Base-by-base conservation (phyloP, 2,797 vertebrate species). In the Mormyrus hasselquistii region DNA sequence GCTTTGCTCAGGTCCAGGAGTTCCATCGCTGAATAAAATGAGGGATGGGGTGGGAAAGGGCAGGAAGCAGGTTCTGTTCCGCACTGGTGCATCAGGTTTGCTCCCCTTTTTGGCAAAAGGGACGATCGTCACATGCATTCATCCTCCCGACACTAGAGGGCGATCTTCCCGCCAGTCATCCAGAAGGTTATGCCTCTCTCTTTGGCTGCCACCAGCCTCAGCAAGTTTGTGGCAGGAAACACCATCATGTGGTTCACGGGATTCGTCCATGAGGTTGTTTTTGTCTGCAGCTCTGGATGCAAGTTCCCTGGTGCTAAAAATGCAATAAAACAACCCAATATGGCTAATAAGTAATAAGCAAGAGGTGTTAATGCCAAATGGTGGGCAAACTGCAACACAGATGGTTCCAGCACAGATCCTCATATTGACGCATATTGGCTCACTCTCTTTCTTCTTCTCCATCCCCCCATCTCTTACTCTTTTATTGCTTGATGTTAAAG, bases 291-390 rank as follows among this genome's bases (percentile, higher is more conserved):
- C 73, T 25, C 89, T 62, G 86, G 79, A 87, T 83, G 50, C 73
- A 83, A 82, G 86, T 53, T 88, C 73, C 89, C 41, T 50, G 69
- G 73, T 88, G 89, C 82, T 88, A 89, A 79, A 89, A 87, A 83
- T 89, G 86, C 86, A 87, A 82, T 88, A 79, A 89, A 88, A 89
- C 86, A 83, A 52, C 89, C 89, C 89, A 89, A 89, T 89, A 89
- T 88, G 89, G 86, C 69, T 87, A 89, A 65, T 62, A 87, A 89
- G 86, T 84, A 89, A 89, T 88, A 89, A 89, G 89, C 41, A 89
- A 87, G 69, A 89, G 86, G 89, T 87, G 89, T 89, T 89, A 89
- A 89, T 87, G 83, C 73, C 89, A 65, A 89, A 88, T 62, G 86
- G 38, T 73, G 69, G 73, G 53, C 89, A 88, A 86, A 83, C 89